A percentile compares a stretch with the other conserved stretches of the same genome.
Conservation (phyloP, 2,888 invertebrate species). For the Mystacides longicornis region DNA sequence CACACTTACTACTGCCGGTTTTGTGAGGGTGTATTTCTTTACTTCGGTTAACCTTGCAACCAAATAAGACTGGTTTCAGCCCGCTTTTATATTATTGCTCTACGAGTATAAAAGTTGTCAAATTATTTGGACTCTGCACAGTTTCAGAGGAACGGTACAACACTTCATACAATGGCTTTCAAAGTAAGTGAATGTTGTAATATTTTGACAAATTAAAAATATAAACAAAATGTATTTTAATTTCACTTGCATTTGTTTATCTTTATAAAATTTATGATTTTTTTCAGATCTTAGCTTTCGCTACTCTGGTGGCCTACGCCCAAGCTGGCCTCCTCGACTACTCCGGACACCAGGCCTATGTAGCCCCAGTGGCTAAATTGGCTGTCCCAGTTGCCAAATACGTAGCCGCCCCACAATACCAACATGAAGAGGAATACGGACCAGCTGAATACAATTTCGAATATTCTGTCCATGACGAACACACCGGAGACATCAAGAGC, state of each 20-base stretch:
- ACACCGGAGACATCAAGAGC: slow-evolving; percentile 39
- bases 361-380: neutral
- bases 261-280: neutral
- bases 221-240: neutral
- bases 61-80: too few relatives aligned
- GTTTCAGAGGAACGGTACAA: neutral
- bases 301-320: slow-evolving; percentile 13
- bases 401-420: slow-evolving; percentile 13
- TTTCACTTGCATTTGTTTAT: slow-evolving; percentile 1
- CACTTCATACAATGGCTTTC: slow-evolving; percentile 2
- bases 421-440: slow-evolving; percentile 7
- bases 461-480: slow-evolving; percentile 25
- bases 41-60: too few relatives aligned
- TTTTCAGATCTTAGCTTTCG: slow-evolving; percentile 12
- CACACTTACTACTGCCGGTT: too few relatives aligned
- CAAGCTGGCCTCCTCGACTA: slow-evolving; percentile 10
- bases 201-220: too few relatives aligned
- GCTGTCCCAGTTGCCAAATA: slow-evolving; percentile 17
- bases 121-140: neutral
- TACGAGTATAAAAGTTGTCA: neutral
- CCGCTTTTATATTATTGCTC: too few relatives aligned
- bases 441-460: slow-evolving; percentile 18
- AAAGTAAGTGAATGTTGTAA: slow-evolving; percentile 1
- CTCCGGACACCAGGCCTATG: neutral
- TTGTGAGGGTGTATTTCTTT: too few relatives aligned